These are phyloP conservation scores for Lampris megalopsis DNA, from an alignment of 2,113 vertebrate genomes.

Conservation along the genomic window DNA sequence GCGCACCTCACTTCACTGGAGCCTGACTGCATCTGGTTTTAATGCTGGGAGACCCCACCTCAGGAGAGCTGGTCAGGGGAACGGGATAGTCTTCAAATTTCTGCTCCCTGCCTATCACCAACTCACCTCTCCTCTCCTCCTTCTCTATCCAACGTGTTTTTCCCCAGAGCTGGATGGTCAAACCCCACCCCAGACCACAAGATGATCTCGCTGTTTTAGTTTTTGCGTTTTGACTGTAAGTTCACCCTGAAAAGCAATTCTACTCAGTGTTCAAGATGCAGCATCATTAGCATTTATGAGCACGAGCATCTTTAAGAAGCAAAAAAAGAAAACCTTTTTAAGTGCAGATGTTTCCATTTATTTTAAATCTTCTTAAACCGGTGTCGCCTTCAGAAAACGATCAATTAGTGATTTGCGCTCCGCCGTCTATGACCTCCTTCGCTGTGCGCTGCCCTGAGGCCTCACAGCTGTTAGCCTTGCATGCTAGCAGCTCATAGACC, in stretches of 20 bases:
- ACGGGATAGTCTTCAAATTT: constrained; percentile 12
- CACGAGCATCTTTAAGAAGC: not conserved
- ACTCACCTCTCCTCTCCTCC: constrained; percentile 2
- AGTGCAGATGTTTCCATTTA: not conserved
- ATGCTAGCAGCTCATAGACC: constrained; percentile 70
- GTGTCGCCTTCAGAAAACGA: not conserved
- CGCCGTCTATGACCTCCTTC: constrained; percentile 45
- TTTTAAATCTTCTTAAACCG: not conserved
- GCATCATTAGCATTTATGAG: not conserved
- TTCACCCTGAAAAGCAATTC: constrained; percentile 4
- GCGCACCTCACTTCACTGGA: constrained; percentile 52
- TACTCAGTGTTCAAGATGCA: not conserved
- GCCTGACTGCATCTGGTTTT: constrained; percentile 74
- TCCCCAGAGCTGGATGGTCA: constrained; percentile 9
- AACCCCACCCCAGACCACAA: not conserved
- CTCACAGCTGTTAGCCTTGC: constrained; percentile 72
- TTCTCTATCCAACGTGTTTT: constrained; percentile 5
- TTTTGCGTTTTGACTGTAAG: not conserved
- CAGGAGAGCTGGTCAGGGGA: constrained; percentile 26
- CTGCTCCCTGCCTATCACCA: constrained; percentile 28
- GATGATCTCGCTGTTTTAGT: not conserved
- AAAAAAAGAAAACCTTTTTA: not conserved
- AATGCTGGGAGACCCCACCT: constrained; percentile 67
- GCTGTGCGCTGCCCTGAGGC: constrained; percentile 39
- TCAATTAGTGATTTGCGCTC: not conserved